Conservation (phyloP, 2,797 vertebrate species). For the Silurus lanzhouensis region DNA sequence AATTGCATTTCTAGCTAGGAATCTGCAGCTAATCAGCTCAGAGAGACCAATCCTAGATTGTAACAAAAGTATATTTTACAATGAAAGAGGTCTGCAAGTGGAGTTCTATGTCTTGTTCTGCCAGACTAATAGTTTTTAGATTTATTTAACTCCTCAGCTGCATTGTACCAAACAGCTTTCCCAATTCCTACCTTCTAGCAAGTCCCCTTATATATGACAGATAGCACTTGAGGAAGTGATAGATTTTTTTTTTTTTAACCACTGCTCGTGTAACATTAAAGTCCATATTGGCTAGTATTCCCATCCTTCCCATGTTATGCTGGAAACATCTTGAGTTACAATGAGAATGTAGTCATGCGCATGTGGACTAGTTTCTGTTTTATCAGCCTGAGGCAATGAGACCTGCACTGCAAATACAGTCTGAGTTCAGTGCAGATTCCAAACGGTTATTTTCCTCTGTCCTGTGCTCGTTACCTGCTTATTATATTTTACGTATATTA, state of each 20-base stretch:
- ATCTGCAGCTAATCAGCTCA: conserved; percentile 2
- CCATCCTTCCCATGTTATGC: neutral
- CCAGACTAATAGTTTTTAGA: neutral
- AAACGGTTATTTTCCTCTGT: neutral
- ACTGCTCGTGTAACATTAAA: neutral
- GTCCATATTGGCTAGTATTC: neutral
- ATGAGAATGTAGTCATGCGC: neutral
- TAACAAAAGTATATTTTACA: neutral
- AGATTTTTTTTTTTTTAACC: neutral
- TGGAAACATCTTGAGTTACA: neutral
- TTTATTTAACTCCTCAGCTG: neutral
- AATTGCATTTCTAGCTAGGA: neutral
- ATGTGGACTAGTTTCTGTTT: neutral
- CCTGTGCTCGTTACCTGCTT: neutral
- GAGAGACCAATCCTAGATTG: neutral
- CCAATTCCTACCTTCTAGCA: neutral
- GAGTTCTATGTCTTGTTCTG: neutral
- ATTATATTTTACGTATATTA: neutral
- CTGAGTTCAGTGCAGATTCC: neutral
- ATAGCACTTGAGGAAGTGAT: conserved; percentile 7
- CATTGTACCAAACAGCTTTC: neutral
- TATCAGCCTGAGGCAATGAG: neutral
- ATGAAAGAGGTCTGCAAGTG: neutral
- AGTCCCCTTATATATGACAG: neutral
- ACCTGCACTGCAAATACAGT: neutral